phyloP scores from a whole-genome alignment of 2,888 invertebrate genomes.

The Conomelus anceps region DNA sequence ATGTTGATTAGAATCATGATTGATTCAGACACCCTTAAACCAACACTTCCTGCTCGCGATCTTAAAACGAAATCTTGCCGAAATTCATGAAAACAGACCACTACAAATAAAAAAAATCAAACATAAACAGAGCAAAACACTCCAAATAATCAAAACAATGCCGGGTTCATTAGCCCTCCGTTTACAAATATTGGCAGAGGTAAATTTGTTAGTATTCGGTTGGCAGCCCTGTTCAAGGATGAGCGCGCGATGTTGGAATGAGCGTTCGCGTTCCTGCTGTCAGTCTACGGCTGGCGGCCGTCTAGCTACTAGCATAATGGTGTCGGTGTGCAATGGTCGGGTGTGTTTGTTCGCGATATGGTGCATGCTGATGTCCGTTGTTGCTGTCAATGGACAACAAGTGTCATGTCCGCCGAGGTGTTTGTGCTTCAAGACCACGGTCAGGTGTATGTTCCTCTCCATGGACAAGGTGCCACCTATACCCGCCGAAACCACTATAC shows the following conservation, averaged over 20 bases:
- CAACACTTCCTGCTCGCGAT: no score
- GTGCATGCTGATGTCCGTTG: background rate
- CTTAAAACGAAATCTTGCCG: no score
- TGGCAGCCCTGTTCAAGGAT: background rate
- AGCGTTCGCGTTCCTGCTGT: background rate
- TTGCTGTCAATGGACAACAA: background rate
- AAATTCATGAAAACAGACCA: no score
- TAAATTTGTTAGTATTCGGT: background rate
- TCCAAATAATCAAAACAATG: background rate
- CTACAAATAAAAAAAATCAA: no score
- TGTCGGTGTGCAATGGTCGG: background rate
- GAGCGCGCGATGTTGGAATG: background rate
- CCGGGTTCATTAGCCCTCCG: background rate
- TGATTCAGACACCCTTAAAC: no score
- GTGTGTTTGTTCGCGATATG: background rate
- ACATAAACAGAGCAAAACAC: no score
- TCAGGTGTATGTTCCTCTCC: slow-evolving; percentile 62
- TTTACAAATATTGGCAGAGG: background rate
- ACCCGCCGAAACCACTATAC: slow-evolving; percentile 51
- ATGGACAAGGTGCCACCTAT: slow-evolving; percentile 53
- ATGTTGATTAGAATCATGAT: no score
- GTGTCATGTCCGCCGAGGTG: slow-evolving; percentile 51
- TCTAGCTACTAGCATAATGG: background rate
- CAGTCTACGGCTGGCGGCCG: background rate
- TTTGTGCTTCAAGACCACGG: slow-evolving; percentile 56